Conservation (phyloP, 2,797 vertebrate genomes). For the Epinephelus awoara region DNA sequence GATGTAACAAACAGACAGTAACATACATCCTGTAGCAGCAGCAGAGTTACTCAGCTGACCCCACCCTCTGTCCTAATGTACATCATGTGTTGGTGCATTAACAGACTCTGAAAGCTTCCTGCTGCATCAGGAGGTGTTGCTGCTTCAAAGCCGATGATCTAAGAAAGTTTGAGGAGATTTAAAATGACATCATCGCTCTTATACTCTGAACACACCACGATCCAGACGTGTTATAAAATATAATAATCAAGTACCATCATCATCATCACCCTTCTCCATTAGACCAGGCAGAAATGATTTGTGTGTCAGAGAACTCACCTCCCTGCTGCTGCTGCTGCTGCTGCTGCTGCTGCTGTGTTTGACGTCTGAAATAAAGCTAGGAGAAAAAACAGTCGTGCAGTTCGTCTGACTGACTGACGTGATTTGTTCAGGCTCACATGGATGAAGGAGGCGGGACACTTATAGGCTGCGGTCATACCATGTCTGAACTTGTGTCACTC, state of each 20-base stretch:
- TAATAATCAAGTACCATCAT: not conserved
- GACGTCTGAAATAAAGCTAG: slow-evolving; percentile 12
- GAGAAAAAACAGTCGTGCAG: slow-evolving; percentile 35
- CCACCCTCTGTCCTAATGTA: slow-evolving; percentile 38
- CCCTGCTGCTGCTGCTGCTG: slow-evolving; percentile 59
- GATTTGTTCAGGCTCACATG: slow-evolving; percentile 48
- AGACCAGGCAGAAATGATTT: slow-evolving; percentile 4
- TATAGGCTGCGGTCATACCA: slow-evolving; percentile 43
- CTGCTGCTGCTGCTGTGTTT: slow-evolving; percentile 1
- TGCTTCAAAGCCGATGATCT: slow-evolving; percentile 13
- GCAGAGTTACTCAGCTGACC: not conserved
- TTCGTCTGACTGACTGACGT: slow-evolving; percentile 53
- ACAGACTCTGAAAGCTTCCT: slow-evolving; percentile 26
- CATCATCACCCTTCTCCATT: not conserved
- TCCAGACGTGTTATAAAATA: slow-evolving; percentile 36
- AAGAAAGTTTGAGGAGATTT: slow-evolving; percentile 11
- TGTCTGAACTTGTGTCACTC: slow-evolving; percentile 43
- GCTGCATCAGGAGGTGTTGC: slow-evolving; percentile 27
- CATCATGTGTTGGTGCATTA: slow-evolving; percentile 64
- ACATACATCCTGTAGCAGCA: too few species aligned
- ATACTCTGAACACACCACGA: slow-evolving; percentile 23
- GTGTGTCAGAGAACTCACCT: slow-evolving; percentile 36
- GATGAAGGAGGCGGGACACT: slow-evolving; percentile 65
- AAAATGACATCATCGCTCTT: not conserved
- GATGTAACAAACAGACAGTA: too few species aligned